Conservation (phyloP, 2,797 vertebrate species). For the Arrhamphus sclerolepis region DNA sequence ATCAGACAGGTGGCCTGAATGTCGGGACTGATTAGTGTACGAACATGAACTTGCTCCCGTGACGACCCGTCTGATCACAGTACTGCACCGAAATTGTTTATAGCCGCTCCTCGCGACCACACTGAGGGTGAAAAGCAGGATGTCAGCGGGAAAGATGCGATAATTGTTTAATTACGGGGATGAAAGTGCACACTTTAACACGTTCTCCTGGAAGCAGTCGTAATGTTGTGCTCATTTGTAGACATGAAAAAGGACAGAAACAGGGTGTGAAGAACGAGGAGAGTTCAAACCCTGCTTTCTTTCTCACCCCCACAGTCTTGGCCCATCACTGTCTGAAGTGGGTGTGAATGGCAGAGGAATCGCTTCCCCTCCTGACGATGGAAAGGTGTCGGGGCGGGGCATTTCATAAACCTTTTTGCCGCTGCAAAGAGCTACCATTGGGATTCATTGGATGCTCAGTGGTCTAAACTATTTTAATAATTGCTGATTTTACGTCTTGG, state of each 20-base stretch:
- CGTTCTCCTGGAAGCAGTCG: neutral
- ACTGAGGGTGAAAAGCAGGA: neutral
- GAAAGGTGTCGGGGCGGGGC: neutral
- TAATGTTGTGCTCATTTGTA: constrained; percentile 1
- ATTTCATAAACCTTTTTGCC: neutral
- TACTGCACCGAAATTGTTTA: neutral
- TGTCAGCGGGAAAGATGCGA: constrained; percentile 2
- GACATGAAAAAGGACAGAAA: constrained; percentile 7
- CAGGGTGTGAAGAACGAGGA: constrained; percentile 15
- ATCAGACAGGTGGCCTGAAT: no score
- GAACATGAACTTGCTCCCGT: neutral
- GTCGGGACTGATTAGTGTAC: neutral
- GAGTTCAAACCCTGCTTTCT: constrained; percentile 1
- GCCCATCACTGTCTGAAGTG: neutral
- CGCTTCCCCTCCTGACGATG: no score
- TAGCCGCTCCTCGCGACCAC: neutral
- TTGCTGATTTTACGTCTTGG: neutral
- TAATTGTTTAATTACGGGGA: constrained; percentile 13
- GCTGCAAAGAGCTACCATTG: neutral
- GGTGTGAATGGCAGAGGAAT: neutral
- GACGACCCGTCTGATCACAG: neutral
- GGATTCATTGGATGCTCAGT: neutral
- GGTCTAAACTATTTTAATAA: neutral
- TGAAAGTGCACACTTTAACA: constrained; percentile 2
- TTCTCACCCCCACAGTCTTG: neutral